Evolutionary conservation across 2,888 invertebrate genomes (phyloP).

Genomic region (Cremastinae sp.): DNA sequence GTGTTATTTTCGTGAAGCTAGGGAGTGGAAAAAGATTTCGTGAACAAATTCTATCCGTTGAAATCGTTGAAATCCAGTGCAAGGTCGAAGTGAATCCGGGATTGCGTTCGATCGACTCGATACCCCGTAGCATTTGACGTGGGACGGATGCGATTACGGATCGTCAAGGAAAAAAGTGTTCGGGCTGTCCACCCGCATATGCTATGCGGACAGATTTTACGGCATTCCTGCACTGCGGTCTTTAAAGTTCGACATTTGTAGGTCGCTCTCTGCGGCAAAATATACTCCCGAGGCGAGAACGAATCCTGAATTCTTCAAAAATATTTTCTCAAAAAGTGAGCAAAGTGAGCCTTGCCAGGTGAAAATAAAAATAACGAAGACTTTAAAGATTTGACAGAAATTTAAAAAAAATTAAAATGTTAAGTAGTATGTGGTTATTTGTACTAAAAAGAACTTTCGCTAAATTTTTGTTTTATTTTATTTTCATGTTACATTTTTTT

Average conservation of each 20-base stretch:
- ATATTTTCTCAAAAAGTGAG: not conserved
- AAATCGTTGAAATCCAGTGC: not conserved
- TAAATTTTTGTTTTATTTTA: too few species aligned
- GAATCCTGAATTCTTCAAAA: not conserved
- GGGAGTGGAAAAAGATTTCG: too few species aligned
- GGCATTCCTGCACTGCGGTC: conserved; percentile 48
- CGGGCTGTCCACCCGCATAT: conserved; percentile 42
- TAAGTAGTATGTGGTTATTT: too few species aligned
- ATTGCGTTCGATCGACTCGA: too few species aligned
- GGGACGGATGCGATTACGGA: not conserved
- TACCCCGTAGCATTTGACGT: not conserved
- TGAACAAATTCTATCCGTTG: too few species aligned
- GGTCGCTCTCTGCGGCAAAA: conserved; percentile 1
- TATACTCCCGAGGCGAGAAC: not conserved
- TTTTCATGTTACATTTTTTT: too few species aligned
- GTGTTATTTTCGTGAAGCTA: too few species aligned
- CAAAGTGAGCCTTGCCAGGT: too few species aligned
- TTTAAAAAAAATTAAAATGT: too few species aligned
- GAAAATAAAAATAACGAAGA: too few species aligned
- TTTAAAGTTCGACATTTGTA: conserved; percentile 15
- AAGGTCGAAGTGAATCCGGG: not conserved
- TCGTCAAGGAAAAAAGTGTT: not conserved
- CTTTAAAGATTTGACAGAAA: too few species aligned
- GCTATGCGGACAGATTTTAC: conserved; percentile 3
- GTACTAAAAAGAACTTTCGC: too few species aligned